Base-by-base conservation (phyloP, 2,797 vertebrate species). In the Orestias chungarensis region DNA sequence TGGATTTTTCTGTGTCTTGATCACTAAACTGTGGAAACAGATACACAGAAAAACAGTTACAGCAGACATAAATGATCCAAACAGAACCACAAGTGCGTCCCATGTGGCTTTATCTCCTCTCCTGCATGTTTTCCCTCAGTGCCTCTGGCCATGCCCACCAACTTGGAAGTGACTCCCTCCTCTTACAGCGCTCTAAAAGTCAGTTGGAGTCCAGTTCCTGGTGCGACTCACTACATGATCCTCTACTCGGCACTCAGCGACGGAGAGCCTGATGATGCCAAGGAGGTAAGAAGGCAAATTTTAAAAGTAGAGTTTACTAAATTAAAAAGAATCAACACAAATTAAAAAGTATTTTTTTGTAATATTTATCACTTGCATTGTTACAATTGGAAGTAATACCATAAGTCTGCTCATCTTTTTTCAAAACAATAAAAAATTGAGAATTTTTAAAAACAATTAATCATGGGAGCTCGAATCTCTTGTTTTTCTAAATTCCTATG, bases 151-250 rank as follows among this genome's bases (percentile, higher is more conserved):
- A 88, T 91, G 7, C 96, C 97, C 1, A 82, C 88, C 54, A 88
- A 91, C 27, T 89, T 98, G 73, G 88, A 94, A 0, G 93, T 96
- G 79, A 95, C 91, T 0, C 90, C 96, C 6, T 95, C 94, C 57
- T 96, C 94, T 3, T 94, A 94, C 83, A 95, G 93, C 88, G 92
- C 91, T 0, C 86, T 98, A 73, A 88, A 76, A 44, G 94, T 97
- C 54, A 95, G 91, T 57, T 99, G 97, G 98, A 90, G 83, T 18
- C 87, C 94, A n/a, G 92, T 93, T 0, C 76, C 92, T 0, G 95
- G 94, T 38, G 96, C 96, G n/a, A 95, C 95, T 0, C 95, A 96
- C 76, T 99, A 99, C 91, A 93, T 99, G 93, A 92, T 97, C 68
- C 93, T 94, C 18, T 95, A 95, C 85, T 95, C 94, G 0, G 93